A percentile compares a stretch with the other conserved stretches of the same genome.
Conservation (phyloP, 2,888 invertebrate genomes). For the Melipona bicolor region DNA sequence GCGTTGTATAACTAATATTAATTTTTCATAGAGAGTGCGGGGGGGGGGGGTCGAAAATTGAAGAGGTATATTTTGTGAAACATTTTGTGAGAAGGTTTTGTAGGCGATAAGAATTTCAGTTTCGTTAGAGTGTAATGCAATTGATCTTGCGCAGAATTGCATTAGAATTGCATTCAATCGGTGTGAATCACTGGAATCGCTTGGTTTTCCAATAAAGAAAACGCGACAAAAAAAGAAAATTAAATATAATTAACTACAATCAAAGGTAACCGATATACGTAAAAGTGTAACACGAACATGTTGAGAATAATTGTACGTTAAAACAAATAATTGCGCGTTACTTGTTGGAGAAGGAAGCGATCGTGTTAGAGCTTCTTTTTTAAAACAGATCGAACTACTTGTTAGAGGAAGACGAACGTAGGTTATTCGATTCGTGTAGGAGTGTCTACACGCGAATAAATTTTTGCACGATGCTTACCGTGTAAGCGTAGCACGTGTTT, state of each 20-base stretch:
- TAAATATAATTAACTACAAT: not conserved
- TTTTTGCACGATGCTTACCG: slow-evolving; percentile 70
- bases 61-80: slow-evolving; percentile 64
- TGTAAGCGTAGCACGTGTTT: slow-evolving; percentile 67
- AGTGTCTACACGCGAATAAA: slow-evolving; percentile 19
- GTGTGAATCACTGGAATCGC: not conserved
- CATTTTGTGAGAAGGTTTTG: slow-evolving; percentile 47
- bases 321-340: not conserved
- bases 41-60: slow-evolving; percentile 26
- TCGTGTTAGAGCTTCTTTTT: not conserved
- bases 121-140: slow-evolving; percentile 23
- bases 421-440: too few species aligned
- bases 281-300: not conserved
- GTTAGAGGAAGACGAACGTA: not conserved
- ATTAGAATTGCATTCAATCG: not conserved
- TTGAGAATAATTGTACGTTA: not conserved
- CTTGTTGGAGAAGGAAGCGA: slow-evolving; percentile 8
- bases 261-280: not conserved
- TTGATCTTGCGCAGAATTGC: slow-evolving; percentile 23
- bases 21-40: slow-evolving; percentile 25
- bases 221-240: not conserved
- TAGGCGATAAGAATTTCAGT: slow-evolving; percentile 41
- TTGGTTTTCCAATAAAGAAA: slow-evolving; percentile 9
- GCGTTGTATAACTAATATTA: not conserved
- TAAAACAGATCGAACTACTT: slow-evolving; percentile 1